phyloP scores from a whole-genome alignment of 92 coral and sea anemone genomes.

The Hydrozoanthus gracilis region DNA sequence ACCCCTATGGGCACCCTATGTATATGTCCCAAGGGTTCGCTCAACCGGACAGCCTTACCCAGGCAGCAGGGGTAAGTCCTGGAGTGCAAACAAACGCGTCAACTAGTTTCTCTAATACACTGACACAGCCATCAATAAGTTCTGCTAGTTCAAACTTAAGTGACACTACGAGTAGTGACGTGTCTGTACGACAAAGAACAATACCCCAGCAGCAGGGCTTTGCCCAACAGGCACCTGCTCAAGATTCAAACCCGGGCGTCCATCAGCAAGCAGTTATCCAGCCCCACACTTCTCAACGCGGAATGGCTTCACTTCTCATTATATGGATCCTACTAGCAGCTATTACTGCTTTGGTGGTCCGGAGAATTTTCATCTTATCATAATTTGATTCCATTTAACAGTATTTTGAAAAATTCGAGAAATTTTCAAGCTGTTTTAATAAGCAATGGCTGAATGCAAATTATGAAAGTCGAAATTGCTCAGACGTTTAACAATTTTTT shows the following conservation, averaged over 20 bases:
- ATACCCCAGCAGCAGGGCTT: not conserved
- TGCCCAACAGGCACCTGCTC: not conserved
- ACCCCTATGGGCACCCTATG: slow-evolving; percentile 46
- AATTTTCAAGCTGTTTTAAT: too few species aligned
- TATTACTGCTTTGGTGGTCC: slow-evolving; percentile 68
- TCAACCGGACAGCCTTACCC: slow-evolving; percentile 2
- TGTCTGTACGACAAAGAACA: slow-evolving; percentile 13
- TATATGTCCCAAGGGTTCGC: slow-evolving; percentile 30
- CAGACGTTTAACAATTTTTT: too few species aligned
- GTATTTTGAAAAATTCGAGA: too few species aligned
- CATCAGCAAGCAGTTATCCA: slow-evolving; percentile 29
- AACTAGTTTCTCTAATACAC: not conserved
- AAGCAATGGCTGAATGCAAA: too few species aligned
- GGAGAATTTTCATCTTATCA: slow-evolving; percentile 70
- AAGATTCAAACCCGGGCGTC: not conserved
- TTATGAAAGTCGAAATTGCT: too few species aligned
- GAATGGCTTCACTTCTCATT: slow-evolving; percentile 79
- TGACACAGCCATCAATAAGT: not conserved
- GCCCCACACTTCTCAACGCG: slow-evolving; percentile 66
- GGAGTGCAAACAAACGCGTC: not conserved
- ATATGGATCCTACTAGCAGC: slow-evolving; percentile 81
- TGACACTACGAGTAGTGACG: slow-evolving; percentile 1
- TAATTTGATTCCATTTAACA: not conserved
- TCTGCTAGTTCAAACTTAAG: slow-evolving; percentile 3
- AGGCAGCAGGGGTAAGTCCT: slow-evolving; percentile 16